Percentiles rank a stretch among this genome's conserved stretches.
phyloP scores from a whole-genome alignment of 2,888 invertebrate species.

The Synanthedon myopaeformis region DNA sequence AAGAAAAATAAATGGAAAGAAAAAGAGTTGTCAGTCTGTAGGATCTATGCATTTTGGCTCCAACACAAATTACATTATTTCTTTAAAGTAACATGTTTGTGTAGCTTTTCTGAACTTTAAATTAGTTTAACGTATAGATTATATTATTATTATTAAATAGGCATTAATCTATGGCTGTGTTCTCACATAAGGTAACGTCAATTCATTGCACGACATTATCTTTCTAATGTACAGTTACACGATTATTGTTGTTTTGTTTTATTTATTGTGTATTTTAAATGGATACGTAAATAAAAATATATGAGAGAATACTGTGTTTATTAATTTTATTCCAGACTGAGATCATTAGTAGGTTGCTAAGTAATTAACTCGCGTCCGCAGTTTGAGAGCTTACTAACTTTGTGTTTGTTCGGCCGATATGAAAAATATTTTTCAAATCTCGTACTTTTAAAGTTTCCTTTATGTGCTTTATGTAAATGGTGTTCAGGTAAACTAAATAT shows the following conservation, averaged over 20 bases:
- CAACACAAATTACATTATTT: constrained; percentile 15
- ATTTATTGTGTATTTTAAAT: constrained; percentile 41
- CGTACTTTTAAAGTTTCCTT: too few relatives aligned
- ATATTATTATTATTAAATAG: constrained; percentile 20
- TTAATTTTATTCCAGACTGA: neutral
- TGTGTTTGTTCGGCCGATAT: neutral
- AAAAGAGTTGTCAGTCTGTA: too few relatives aligned
- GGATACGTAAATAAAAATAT: constrained; percentile 57
- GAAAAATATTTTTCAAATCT: too few relatives aligned
- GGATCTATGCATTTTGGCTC: constrained; percentile 1
- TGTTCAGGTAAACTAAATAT: too few relatives aligned
- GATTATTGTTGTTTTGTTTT: constrained; percentile 37
- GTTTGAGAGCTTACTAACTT: neutral
- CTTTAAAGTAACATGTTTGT: constrained; percentile 16
- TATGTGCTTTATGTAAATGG: too few relatives aligned
- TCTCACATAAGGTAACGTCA: constrained; percentile 67
- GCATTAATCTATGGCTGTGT: constrained; percentile 67
- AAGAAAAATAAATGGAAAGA: too few relatives aligned
- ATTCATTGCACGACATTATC: constrained; percentile 66
- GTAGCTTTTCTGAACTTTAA: constrained; percentile 23
- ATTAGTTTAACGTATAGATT: constrained; percentile 23
- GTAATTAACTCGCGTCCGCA: neutral
- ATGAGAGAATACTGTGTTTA: neutral
- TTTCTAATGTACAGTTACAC: constrained; percentile 56
- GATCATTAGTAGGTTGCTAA: neutral